Evolutionary conservation across 2,113 vertebrate genomes (phyloP), one percentile per base, ranked within the genome.

Genomic region (Sylvia atricapilla): DNA sequence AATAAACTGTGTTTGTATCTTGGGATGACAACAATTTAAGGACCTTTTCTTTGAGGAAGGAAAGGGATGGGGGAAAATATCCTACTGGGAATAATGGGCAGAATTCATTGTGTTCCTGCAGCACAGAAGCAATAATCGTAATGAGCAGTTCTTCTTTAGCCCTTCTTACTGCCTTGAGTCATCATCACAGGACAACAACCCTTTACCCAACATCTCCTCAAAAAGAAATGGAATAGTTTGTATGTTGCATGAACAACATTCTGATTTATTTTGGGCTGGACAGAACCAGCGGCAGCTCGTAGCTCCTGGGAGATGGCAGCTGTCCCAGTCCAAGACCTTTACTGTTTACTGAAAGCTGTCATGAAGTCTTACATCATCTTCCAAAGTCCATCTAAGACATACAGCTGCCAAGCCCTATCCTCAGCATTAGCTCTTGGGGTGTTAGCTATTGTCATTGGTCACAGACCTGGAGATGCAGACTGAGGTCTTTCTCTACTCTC

Each of bases 1-100:
- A 96, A 95, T 73, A 84, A 82, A 89, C 44, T 56, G 12, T 77
- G 93, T 93, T 89, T 96, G 4, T 47, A 70, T 87, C 95, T 94
- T 78, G 66, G 87, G 75, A 83, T 46, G 6, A 87, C 37, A 52
- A 94, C 59, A 89, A 76, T 84, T 83, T 81, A 93, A 69, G 88
- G 63, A 83, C 63, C 24, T 88, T 63, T 21, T 73, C 68, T 68
- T 67, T 59, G 19, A 3, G 1, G 22, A 55, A 95, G 44, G 10
- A 43, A 66, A 35, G 17, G 13, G 13, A 78, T 87, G 27, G 28
- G 27, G 8, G 13, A 25, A 41, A 27, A 16, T 0, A 6, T 25
- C 33, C 35, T 31, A 22, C 35, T 63, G 58, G 69, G 41, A 64
- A 35, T 47, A 76, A 70, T 4, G 12, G 59, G 55, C 7, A 53